Evolutionary conservation across 1,140 invertebrate species (phyloP).

Genomic region (Drepana arcuata): DNA sequence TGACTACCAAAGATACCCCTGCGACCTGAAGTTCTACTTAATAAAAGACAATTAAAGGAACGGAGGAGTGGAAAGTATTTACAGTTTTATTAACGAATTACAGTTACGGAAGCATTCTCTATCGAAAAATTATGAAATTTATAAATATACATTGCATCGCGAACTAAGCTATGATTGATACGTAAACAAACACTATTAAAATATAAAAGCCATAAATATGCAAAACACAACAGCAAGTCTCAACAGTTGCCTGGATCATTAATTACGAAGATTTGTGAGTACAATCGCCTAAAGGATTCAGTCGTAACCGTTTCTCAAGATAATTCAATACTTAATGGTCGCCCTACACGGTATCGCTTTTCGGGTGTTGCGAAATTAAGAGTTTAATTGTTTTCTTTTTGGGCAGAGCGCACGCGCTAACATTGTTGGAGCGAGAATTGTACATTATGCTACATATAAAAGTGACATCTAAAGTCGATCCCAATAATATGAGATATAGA

Average conservation of each 20-base stretch:
- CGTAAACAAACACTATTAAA: no score
- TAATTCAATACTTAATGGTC: constrained; percentile 32
- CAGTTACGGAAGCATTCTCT: no score
- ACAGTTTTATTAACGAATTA: no score
- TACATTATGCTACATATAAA: constrained; percentile 21
- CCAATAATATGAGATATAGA: background rate
- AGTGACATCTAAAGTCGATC: background rate
- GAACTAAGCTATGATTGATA: no score
- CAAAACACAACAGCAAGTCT: constrained; percentile 2
- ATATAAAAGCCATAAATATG: background rate
- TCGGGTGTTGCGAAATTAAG: constrained; percentile 41
- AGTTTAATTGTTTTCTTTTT: constrained; percentile 33
- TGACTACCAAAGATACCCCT: constrained; percentile 28
- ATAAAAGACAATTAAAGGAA: background rate
- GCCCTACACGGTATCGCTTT: constrained; percentile 31
- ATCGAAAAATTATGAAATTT: background rate
- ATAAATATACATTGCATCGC: no score
- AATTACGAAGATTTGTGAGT: constrained; percentile 7
- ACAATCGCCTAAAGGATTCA: constrained; percentile 2
- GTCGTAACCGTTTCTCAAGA: constrained; percentile 25
- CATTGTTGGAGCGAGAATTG: constrained; percentile 24
- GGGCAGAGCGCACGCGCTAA: constrained; percentile 22
- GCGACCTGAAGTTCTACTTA: constrained; percentile 1
- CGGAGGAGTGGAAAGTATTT: background rate
- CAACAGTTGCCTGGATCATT: constrained; percentile 14